Conservation (phyloP, 2,888 invertebrate genomes). For the Papilio elwesi region DNA sequence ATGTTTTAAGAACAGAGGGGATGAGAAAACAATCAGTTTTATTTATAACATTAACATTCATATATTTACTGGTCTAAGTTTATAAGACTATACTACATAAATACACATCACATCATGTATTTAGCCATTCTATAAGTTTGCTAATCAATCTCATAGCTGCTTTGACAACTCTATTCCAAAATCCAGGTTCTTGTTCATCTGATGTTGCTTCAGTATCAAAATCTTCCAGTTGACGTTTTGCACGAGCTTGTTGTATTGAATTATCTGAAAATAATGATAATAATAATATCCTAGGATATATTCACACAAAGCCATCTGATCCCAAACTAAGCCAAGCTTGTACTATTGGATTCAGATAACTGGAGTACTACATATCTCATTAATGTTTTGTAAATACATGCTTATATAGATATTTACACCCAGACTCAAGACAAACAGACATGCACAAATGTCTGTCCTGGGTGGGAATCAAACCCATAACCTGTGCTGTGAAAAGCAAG, state of each 20-base stretch:
- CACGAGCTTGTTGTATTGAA: constrained; percentile 46
- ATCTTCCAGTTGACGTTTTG: constrained; percentile 69
- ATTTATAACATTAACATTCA: not conserved
- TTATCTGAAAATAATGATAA: constrained; percentile 35
- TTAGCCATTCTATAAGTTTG: constrained; percentile 77
- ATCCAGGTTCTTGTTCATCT: constrained; percentile 68
- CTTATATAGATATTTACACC: too few species aligned
- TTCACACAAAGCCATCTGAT: too few species aligned
- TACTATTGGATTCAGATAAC: too few species aligned
- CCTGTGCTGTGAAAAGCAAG: too few species aligned
- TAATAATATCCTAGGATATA: too few species aligned
- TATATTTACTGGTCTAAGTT: not conserved
- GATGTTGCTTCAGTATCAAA: constrained; percentile 64
- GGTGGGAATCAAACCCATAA: too few species aligned
- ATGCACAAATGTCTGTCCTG: too few species aligned
- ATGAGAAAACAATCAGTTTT: not conserved
- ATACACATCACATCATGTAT: constrained; percentile 52
- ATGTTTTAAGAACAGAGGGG: not conserved
- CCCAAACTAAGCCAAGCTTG: too few species aligned
- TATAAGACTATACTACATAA: too few species aligned
- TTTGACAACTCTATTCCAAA: constrained; percentile 77
- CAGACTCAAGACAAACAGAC: too few species aligned
- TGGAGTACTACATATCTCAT: too few species aligned
- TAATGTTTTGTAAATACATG: too few species aligned
- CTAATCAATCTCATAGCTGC: constrained; percentile 74